Base-by-base conservation (phyloP, 2,113 vertebrate species). In the Thalassoma bifasciatum region DNA sequence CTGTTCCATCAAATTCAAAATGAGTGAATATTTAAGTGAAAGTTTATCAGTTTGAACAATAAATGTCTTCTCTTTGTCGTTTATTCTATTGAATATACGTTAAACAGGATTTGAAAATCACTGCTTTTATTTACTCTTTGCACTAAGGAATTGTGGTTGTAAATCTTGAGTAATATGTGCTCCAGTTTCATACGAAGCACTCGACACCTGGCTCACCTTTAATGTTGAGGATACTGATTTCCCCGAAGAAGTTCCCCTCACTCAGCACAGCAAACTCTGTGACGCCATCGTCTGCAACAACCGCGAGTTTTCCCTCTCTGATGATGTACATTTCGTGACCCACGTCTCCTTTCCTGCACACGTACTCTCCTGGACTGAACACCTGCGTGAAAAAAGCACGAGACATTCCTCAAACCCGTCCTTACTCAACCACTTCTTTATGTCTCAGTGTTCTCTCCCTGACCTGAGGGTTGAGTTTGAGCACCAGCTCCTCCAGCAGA, bases 201-300 rank as follows among this genome's bases (percentile, higher is more conserved):
- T 10, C 30, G 14, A 34, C 12, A 17, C 26, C 8, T 6, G 14
- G 26, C 59, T 65, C 68, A 96, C 97, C 97, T 94, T 94, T 96
- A 75, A 99, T 98, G 80, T 96, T 95, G 63, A 99, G 95, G 88
- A 98, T 97, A 86, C 97, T 99, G 87, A 99, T 98, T 93, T 98
- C 97, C 24, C 97, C 97, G 19, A 98, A 99, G 88, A 97, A 98
- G 72, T 95, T 96, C 9, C 97, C 96, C 0, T 93, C 94, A 5
- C 95, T 92, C 16, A 98, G 94, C 42, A 97, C 88, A 0, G 96
- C 97, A 10, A 93, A 96, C 81, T 90, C 94, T 0, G 95, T 97
- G 62, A 95, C 34, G 0, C 96, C 95, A 0, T 98, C 97, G 16
- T 97, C 96, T 0, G 95, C 96, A 21, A 99, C 94, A 75, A 99